Conservation (phyloP, 2,797 vertebrate genomes). For the Malurus leucopterus region DNA sequence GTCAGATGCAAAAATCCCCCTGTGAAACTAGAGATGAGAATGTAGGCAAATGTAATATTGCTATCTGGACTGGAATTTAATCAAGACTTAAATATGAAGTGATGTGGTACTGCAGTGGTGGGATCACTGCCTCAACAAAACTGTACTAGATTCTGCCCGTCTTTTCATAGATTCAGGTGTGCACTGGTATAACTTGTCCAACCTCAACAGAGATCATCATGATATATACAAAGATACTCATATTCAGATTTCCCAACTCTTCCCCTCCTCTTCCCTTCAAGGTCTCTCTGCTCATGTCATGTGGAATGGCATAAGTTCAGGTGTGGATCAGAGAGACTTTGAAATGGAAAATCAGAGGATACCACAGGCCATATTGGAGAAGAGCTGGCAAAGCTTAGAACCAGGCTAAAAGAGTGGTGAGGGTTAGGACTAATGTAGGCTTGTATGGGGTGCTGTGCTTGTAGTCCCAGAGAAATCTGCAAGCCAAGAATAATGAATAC, state of each 20-base stretch:
- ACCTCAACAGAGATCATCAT: background rate
- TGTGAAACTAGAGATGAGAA: background rate
- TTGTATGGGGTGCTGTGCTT: background rate
- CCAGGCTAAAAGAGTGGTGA: background rate
- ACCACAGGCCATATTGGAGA: slow-evolving; percentile 17
- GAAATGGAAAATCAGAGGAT: slow-evolving; percentile 53
- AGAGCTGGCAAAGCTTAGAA: slow-evolving; percentile 28
- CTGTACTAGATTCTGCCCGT: slow-evolving; percentile 17
- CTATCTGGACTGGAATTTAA: slow-evolving; percentile 46
- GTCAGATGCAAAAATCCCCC: slow-evolving; percentile 13
- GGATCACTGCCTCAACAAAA: slow-evolving; percentile 5
- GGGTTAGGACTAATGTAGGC: background rate
- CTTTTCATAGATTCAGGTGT: slow-evolving; percentile 41
- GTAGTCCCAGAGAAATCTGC: background rate
- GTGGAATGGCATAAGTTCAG: slow-evolving; percentile 45
- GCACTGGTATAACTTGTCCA: slow-evolving; percentile 11
- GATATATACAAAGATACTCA: background rate
- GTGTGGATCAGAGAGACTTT: slow-evolving; percentile 41
- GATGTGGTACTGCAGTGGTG: background rate
- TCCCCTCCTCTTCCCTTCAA: background rate
- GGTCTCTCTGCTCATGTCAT: slow-evolving; percentile 12
- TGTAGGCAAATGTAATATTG: background rate
- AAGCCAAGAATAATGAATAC: slow-evolving; percentile 49
- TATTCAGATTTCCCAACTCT: background rate
- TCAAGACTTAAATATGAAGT: slow-evolving; percentile 19